Evolutionary conservation across 2,888 invertebrate genomes (phyloP).

Genomic region (Zootermopsis nevadensis): DNA sequence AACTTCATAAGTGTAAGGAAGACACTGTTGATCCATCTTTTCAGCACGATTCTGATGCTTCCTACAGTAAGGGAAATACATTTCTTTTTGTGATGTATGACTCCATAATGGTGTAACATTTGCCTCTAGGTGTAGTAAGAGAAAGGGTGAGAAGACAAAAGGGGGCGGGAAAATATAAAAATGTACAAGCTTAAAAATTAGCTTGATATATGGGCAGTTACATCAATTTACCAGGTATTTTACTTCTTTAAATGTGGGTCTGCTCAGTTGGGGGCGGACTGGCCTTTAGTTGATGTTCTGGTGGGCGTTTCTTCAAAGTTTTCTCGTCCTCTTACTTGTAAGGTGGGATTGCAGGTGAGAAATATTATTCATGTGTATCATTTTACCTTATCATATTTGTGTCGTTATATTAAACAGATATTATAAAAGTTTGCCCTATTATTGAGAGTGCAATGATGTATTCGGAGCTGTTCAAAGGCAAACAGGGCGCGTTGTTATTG

Average conservation of each 20-base stretch:
- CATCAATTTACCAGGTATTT: conserved; percentile 22
- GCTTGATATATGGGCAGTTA: conserved; percentile 42
- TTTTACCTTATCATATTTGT: not conserved
- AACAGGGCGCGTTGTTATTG: too few relatives aligned
- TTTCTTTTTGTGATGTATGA: not conserved
- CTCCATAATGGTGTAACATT: not conserved
- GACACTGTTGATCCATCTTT: not conserved
- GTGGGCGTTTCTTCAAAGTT: conserved; percentile 6
- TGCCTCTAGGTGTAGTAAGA: not conserved
- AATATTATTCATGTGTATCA: not conserved
- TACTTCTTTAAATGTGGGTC: not conserved
- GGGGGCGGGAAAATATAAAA: not conserved
- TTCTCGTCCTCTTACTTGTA: not conserved
- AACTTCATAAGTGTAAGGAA: not conserved
- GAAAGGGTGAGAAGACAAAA: not conserved
- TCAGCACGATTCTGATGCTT: not conserved
- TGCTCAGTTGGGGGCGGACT: not conserved
- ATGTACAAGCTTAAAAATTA: conserved; percentile 24
- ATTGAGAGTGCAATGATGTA: too few relatives aligned
- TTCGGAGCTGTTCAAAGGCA: too few relatives aligned
- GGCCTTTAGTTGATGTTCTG: not conserved
- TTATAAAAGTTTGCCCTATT: not conserved
- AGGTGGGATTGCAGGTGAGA: not conserved
- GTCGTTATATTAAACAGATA: not conserved
- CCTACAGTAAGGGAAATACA: not conserved